A percentile compares a stretch with the other conserved stretches of the same genome.
Evolutionary conservation across 2,888 invertebrate genomes (phyloP).

Genomic region (Hyposoter dolosus): DNA sequence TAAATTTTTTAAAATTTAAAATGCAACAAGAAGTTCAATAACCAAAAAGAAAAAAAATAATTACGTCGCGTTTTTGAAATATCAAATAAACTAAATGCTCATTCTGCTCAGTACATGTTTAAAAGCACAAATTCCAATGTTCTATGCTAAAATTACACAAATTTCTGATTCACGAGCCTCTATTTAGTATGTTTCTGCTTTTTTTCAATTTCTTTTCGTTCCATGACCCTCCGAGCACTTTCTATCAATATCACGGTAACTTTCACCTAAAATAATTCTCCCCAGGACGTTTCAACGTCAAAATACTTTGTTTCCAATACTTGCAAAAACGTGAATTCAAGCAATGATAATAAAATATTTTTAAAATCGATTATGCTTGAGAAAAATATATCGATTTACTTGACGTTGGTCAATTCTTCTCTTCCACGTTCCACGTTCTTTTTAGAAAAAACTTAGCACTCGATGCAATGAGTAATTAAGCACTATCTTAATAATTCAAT

Average conservation of each 20-base stretch:
- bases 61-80: neutral
- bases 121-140: conserved; percentile 28
- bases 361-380: neutral
- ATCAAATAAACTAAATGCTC: conserved; percentile 25
- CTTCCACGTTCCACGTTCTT: neutral
- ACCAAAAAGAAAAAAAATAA: neutral
- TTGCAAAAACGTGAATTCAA: neutral
- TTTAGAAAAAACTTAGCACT: neutral
- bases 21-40: neutral
- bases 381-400: neutral
- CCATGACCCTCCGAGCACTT: conserved; percentile 25
- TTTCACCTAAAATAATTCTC: neutral
- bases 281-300: neutral
- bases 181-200: conserved; percentile 6
- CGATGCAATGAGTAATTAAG: neutral
- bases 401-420: neutral
- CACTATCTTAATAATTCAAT: conserved; percentile 8
- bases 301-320: conserved; percentile 51
- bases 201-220: conserved; percentile 26
- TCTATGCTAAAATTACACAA: conserved; percentile 31
- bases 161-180: conserved; percentile 57
- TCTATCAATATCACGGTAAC: conserved; percentile 8
- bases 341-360: neutral
- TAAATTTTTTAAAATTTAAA: neutral
- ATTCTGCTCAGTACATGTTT: conserved; percentile 36